phyloP scores from a whole-genome alignment of 2,888 invertebrate genomes.

The Monopis laevigella region DNA sequence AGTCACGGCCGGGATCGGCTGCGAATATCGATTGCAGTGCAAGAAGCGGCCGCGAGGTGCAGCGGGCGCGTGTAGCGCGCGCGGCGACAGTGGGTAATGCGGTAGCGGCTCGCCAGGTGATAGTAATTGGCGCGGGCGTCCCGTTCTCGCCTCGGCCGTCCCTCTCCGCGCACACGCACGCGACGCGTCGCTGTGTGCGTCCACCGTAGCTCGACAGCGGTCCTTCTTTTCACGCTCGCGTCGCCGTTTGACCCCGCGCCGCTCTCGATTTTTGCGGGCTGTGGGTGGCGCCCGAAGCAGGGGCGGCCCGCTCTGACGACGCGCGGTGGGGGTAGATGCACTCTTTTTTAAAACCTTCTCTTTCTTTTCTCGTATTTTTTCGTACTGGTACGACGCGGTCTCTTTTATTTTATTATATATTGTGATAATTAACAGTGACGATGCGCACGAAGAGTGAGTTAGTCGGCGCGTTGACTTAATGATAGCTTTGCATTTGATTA shows the following conservation, averaged over 20 bases:
- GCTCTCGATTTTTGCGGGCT: conserved; percentile 71
- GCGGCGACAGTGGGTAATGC: conserved; percentile 69
- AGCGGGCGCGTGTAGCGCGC: conserved; percentile 69
- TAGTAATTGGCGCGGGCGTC: conserved; percentile 71
- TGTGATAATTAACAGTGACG: conserved; percentile 64
- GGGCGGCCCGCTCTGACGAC: conserved; percentile 56
- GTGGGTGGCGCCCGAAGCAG: conserved; percentile 70
- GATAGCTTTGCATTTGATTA: conserved; percentile 63
- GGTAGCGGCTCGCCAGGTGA: conserved; percentile 72
- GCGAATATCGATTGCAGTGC: conserved; percentile 46
- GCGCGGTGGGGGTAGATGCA: conserved; percentile 62
- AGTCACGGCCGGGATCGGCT: conserved; percentile 32
- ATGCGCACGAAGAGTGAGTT: conserved; percentile 56
- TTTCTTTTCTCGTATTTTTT: conserved; percentile 67
- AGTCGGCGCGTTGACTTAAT: conserved; percentile 54
- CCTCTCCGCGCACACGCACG: conserved; percentile 60
- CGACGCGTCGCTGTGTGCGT: conserved; percentile 43
- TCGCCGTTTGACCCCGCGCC: conserved; percentile 66
- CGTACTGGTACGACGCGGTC: conserved; percentile 61
- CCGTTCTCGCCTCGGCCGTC: conserved; percentile 59
- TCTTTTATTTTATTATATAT: conserved; percentile 63
- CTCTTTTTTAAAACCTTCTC: conserved; percentile 67
- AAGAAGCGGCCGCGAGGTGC: conserved; percentile 54
- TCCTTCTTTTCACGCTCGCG: conserved; percentile 66
- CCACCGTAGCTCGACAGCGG: conserved; percentile 46